Evolutionary conservation across 2,888 invertebrate species (phyloP).

Genomic region (Molorchus minor): DNA sequence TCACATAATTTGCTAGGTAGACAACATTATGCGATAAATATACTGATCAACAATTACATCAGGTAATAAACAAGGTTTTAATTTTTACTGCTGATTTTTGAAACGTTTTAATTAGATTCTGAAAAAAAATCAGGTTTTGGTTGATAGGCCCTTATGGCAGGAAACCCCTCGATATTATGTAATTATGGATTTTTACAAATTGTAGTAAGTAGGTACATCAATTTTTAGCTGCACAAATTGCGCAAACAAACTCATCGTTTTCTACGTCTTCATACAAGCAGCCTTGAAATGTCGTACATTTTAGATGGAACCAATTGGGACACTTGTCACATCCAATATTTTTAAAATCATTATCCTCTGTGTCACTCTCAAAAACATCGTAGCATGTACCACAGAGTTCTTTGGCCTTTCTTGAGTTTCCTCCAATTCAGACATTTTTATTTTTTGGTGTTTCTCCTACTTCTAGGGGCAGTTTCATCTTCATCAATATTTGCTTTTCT

Average conservation of each 20-base stretch:
- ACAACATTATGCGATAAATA: too few relatives aligned
- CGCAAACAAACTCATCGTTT: constrained; percentile 2
- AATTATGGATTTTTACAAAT: neutral
- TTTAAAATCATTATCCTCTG: constrained; percentile 1
- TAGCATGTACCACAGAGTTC: neutral
- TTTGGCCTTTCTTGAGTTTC: neutral
- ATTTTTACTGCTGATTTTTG: too few relatives aligned
- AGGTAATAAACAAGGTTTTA: too few relatives aligned
- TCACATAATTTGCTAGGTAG: too few relatives aligned
- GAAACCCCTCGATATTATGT: too few relatives aligned
- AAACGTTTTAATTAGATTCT: too few relatives aligned
- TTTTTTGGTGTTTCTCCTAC: constrained; percentile 5
- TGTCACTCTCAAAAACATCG: neutral
- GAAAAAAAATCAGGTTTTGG: too few relatives aligned
- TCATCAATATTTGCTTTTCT: constrained; percentile 8
- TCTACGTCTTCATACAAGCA: neutral
- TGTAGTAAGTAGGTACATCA: too few relatives aligned
- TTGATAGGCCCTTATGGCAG: too few relatives aligned
- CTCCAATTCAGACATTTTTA: neutral
- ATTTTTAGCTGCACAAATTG: neutral
- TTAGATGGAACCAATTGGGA: constrained; percentile 6
- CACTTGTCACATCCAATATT: constrained; percentile 15
- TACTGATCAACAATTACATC: too few relatives aligned
- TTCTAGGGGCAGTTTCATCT: constrained; percentile 5
- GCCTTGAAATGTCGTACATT: constrained; percentile 8